Percentiles rank a stretch among this genome's conserved stretches.
These are phyloP conservation scores for Sipha maydis DNA, from an alignment of 2,888 invertebrate species.

Conservation along the genomic window DNA sequence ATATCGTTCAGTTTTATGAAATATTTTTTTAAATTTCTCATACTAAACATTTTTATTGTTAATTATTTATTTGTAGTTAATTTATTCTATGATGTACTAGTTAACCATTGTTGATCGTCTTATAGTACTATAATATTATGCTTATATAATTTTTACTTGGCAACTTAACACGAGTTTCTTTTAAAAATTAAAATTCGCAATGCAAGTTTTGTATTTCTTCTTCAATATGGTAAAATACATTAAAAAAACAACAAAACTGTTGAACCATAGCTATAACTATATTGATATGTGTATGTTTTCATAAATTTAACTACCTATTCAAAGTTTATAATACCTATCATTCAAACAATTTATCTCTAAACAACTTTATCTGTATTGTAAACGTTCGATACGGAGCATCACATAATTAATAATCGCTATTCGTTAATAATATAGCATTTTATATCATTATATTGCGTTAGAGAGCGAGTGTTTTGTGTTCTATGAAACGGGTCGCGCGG, in stretches of 20 bases:
- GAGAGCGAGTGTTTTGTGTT: background rate
- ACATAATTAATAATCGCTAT: slow-evolving; percentile 17
- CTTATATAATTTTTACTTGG: too few species aligned
- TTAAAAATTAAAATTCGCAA: background rate
- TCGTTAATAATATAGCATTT: background rate
- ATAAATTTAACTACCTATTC: background rate
- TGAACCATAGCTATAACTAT: background rate
- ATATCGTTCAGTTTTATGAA: background rate
- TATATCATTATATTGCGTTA: background rate
- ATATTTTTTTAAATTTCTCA: background rate
- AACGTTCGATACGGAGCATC: slow-evolving; percentile 2
- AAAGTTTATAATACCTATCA: background rate
- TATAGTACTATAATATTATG: too few species aligned
- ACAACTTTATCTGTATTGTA: background rate
- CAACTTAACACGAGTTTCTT: background rate
- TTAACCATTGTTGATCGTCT: background rate
- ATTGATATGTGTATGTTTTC: background rate
- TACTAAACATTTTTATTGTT: background rate
- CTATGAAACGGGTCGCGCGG: too few species aligned
- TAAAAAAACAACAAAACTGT: background rate
- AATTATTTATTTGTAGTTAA: background rate
- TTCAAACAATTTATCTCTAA: background rate
- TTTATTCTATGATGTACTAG: too few species aligned
- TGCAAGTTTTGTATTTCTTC: background rate
- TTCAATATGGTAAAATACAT: background rate